Evolutionary conservation across 1,140 invertebrate genomes (phyloP), one percentile per base, ranked within the genome.

Genomic region (honey bee (Apis mellifera)): DNA sequence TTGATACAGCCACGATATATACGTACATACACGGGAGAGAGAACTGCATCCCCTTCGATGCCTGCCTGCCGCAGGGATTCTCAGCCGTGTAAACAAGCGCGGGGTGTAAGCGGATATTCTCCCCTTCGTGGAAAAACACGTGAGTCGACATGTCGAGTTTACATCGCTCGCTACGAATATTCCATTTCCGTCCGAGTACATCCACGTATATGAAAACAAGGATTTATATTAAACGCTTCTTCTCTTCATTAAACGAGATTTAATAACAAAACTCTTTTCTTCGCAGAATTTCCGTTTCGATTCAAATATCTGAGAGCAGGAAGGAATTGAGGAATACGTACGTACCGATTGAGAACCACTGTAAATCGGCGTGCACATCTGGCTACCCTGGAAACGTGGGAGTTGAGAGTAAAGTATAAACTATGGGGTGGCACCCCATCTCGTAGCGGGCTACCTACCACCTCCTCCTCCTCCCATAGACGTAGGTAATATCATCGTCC

Each of bases 341-440:
- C 26, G 26, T 26, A 26, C 26, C 1, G 26, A 32, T 32, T 91
- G 90, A 87, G 88, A 78, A 77, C 77, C 91, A 55, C 89, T 89
- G 88, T 86, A 87, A 90, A 90, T 91, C 88, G 84, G 84, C 85
- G 89, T 85, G 89, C 90, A 90, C 91, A 92, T 92, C 91, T 92
- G 91, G 90, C 85, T 80, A 83, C 83, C 89, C 85, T 88, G 84
- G 86, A 86, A 89, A 90, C 90, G 85, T 89, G 82, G 89, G 86
- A 90, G 85, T 84, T 79, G 87, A 87, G 86, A 88, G 88, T 87
- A 89, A 90, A 91, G 88, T 90, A 92, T 91, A 90, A 90, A 90
- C 90, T 92, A 91, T 91, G 84, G 90, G 91, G 91, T 92, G 90
- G 83, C 76, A 90, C 89, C 87, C 90, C 86, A 87, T 87, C 73